Conservation (phyloP, 2,797 vertebrate species). For the Phylloscopus collybita region DNA sequence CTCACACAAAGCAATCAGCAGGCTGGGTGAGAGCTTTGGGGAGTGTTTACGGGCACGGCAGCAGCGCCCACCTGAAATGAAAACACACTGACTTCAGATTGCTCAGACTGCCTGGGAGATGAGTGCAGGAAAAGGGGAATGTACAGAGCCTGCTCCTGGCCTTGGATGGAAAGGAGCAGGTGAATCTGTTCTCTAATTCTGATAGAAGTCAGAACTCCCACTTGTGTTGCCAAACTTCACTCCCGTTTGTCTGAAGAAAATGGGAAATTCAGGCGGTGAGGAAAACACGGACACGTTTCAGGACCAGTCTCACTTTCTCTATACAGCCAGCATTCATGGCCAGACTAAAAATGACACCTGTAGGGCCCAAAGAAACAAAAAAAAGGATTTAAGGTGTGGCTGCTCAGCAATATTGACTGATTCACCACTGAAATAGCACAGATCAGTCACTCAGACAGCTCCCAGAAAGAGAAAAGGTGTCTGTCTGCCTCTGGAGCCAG, state of each 20-base stretch:
- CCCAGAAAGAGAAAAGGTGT: not conserved
- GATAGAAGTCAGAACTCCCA: not conserved
- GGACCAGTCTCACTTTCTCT: not conserved
- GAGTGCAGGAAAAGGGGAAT: not conserved
- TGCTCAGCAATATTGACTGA: not conserved
- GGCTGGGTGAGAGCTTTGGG: not conserved
- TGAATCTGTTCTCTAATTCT: not conserved
- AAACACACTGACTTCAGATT: not conserved
- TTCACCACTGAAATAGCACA: not conserved
- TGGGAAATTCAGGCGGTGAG: not conserved
- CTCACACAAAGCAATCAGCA: not conserved
- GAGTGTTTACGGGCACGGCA: not conserved
- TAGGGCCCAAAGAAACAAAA: not conserved
- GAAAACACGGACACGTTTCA: not conserved
- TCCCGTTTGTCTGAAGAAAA: not conserved
- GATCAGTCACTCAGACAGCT: not conserved
- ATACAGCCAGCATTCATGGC: accelerated
- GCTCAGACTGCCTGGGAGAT: not conserved
- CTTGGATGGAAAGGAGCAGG: accelerated
- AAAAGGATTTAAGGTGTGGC: not conserved
- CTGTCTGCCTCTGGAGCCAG: not conserved
- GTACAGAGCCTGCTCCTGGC: not conserved
- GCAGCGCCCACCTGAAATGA: not conserved
- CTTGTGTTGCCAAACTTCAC: not conserved
- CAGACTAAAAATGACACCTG: not conserved